phyloP scores from a whole-genome alignment of 2,888 invertebrate genomes.

The Ormia ochracea region DNA sequence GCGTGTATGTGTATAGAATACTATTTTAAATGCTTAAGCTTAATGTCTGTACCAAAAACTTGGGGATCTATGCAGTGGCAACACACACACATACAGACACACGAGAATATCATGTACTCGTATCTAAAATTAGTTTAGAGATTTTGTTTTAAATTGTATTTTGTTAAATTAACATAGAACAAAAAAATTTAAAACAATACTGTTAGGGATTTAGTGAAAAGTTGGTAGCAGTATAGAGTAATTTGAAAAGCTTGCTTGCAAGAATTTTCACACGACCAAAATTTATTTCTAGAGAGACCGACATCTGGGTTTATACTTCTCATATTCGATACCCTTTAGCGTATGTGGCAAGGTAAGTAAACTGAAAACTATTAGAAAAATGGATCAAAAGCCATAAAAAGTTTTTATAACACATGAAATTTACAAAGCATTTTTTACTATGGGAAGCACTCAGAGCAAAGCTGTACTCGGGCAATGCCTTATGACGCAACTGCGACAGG shows the following conservation, averaged over 20 bases:
- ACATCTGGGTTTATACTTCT: too few relatives aligned
- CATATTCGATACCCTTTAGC: too few relatives aligned
- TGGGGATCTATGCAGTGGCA: conserved; percentile 24
- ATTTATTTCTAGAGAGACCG: not conserved
- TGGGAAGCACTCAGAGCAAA: too few relatives aligned
- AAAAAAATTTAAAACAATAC: conserved; percentile 10
- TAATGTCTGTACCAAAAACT: conserved; percentile 28
- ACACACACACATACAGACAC: too few relatives aligned
- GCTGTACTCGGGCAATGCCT: too few relatives aligned
- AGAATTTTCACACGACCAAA: not conserved
- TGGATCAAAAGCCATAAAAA: too few relatives aligned
- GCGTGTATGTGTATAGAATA: not conserved
- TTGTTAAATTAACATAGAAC: not conserved
- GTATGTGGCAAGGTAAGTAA: too few relatives aligned
- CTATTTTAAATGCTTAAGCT: conserved; percentile 33
- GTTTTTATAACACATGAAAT: too few relatives aligned
- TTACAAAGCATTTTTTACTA: too few relatives aligned
- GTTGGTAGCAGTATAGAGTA: not conserved
- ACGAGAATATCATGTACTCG: not conserved
- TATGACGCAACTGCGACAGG: too few relatives aligned
- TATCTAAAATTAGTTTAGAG: conserved; percentile 36
- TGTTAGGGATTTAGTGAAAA: not conserved
- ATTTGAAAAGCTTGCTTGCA: not conserved
- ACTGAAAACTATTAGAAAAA: too few relatives aligned
- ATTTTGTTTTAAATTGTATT: not conserved